Evolutionary conservation across 2,797 vertebrate species (phyloP).

Genomic region (Melanotaenia maccullochi): DNA sequence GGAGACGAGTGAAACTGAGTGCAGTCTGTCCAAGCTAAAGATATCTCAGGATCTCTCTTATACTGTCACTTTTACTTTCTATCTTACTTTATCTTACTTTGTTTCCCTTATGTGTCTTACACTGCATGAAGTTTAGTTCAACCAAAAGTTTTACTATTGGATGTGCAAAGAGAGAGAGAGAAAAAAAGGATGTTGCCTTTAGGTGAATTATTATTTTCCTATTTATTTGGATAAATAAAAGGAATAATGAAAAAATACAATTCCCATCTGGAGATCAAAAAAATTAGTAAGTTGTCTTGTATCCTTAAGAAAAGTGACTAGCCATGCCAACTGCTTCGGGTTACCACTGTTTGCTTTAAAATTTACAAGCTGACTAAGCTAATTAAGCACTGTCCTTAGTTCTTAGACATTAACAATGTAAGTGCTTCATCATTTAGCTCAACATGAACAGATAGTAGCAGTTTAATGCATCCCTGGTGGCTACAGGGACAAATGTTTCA

Average conservation of each 20-base stretch:
- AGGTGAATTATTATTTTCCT: neutral
- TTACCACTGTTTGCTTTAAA: neutral
- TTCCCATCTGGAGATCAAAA: too few relatives aligned
- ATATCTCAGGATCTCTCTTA: slow-evolving; percentile 49
- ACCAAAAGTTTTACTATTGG: slow-evolving; percentile 35
- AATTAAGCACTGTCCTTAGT: neutral
- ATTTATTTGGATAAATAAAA: neutral
- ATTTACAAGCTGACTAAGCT: neutral
- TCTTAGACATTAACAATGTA: neutral
- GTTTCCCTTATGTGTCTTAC: slow-evolving; percentile 31
- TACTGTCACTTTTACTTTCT: slow-evolving; percentile 51
- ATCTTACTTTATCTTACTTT: slow-evolving; percentile 40
- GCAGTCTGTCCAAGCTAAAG: slow-evolving; percentile 65
- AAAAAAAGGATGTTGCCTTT: slow-evolving; percentile 5
- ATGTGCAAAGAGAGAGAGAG: neutral
- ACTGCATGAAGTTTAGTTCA: slow-evolving; percentile 26
- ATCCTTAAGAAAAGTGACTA: neutral
- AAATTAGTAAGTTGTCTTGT: neutral
- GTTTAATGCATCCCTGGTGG: neutral
- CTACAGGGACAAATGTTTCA: neutral
- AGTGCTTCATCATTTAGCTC: neutral
- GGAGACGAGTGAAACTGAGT: slow-evolving; percentile 58
- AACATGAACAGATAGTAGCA: neutral
- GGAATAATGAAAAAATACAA: neutral
- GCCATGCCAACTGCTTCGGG: neutral